Evolutionary conservation across 1,140 invertebrate genomes (phyloP).

Genomic region (Brachionus plicatilis): DNA sequence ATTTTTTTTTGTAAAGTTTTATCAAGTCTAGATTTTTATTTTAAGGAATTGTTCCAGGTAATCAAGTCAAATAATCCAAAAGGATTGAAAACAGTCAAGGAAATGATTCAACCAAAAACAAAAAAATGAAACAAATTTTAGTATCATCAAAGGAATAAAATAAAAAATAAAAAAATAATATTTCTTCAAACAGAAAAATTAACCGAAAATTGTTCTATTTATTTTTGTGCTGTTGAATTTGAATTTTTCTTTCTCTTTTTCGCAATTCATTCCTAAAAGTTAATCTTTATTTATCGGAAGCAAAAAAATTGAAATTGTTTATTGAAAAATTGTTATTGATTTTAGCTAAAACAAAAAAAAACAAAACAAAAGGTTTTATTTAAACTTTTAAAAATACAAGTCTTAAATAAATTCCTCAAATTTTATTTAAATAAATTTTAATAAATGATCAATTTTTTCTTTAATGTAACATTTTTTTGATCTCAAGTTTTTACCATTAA

Average conservation of each 20-base stretch:
- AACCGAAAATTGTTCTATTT: neutral
- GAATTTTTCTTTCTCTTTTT: neutral
- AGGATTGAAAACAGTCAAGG: constrained; percentile 13
- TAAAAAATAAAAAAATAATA: neutral
- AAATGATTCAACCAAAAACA: constrained; percentile 13
- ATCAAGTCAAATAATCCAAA: constrained; percentile 34
- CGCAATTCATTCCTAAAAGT: neutral
- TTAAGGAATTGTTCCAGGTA: neutral
- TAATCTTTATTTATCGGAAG: neutral
- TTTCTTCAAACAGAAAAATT: neutral
- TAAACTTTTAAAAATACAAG: too few species aligned
- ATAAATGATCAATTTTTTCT: neutral
- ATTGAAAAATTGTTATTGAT: neutral
- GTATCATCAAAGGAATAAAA: neutral
- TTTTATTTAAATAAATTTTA: neutral
- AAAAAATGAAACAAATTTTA: constrained; percentile 5
- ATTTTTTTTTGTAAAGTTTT: neutral
- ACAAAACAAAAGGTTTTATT: neutral
- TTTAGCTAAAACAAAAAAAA: neutral
- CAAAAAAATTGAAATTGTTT: neutral
- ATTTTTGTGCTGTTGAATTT: neutral
- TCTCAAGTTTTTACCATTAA: neutral
- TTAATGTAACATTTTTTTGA: neutral
- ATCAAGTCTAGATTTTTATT: neutral
- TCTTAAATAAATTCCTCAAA: neutral